These are phyloP conservation scores for Tenodera sinensis DNA, from an alignment of 2,888 invertebrate genomes.

Conservation along the genomic window DNA sequence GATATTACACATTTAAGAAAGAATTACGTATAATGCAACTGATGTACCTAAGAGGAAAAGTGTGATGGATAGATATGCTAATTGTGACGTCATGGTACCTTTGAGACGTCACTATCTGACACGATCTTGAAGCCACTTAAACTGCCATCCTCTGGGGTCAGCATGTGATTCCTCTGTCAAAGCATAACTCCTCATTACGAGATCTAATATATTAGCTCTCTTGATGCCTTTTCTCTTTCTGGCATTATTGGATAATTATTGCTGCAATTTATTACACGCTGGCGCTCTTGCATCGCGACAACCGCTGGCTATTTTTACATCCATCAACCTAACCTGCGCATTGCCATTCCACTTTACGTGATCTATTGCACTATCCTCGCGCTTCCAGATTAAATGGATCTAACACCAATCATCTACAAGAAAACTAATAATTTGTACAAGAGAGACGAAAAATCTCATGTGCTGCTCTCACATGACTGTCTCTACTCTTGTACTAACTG, in stretches of 20 bases:
- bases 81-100: not conserved
- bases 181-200: constrained; percentile 1
- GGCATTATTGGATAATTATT: not conserved
- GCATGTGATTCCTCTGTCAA: not conserved
- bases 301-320: not conserved
- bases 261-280: not conserved
- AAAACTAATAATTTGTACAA: too few relatives aligned
- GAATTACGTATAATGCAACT: too few relatives aligned
- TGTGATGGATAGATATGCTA: too few relatives aligned
- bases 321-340: not conserved
- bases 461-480: too few relatives aligned
- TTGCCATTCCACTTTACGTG: not conserved
- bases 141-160: not conserved
- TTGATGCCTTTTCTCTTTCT: not conserved
- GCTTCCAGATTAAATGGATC: not conserved
- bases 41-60: too few relatives aligned
- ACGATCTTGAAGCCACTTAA: not conserved
- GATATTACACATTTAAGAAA: too few relatives aligned
- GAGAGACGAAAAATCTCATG: too few relatives aligned
- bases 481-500: too few relatives aligned
- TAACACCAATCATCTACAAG: too few relatives aligned
- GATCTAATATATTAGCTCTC: not conserved
- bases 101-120: not conserved
- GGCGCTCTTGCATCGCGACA: not conserved
- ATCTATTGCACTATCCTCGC: not conserved